phyloP scores from a whole-genome alignment of 2,797 vertebrate genomes.

The Nannoperca obscura region DNA sequence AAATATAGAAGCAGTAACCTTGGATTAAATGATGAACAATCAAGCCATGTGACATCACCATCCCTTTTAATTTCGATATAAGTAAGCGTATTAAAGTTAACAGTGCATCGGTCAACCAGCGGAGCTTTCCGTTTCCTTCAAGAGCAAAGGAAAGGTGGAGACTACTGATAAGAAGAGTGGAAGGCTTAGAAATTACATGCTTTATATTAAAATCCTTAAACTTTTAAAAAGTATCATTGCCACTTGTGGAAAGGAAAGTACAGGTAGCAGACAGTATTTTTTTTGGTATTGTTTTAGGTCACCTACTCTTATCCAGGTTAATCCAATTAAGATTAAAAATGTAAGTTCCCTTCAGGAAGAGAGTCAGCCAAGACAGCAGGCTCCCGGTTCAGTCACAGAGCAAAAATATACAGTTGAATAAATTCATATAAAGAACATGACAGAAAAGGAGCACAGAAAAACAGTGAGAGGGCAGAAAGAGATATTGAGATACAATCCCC shows the following conservation, averaged over 20 bases:
- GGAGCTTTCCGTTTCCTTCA: conserved; percentile 52
- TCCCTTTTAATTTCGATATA: conserved; percentile 46
- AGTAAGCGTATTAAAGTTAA: conserved; percentile 60
- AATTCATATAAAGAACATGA: conserved; percentile 28
- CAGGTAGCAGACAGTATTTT: conserved; percentile 7
- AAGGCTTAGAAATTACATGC: conserved; percentile 70
- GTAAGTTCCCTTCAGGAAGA: conserved; percentile 10
- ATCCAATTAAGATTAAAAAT: conserved; percentile 49
- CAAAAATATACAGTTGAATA: conserved; percentile 39
- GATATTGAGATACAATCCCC: conserved; percentile 1
- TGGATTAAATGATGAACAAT: conserved; percentile 35
- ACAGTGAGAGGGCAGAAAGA: background rate
- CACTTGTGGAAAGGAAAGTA: conserved; percentile 29
- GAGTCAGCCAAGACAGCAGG: background rate
- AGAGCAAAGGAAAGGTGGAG: conserved; percentile 60
- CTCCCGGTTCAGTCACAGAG: conserved; percentile 18
- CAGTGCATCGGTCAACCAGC: conserved; percentile 52
- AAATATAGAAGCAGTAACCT: conserved; percentile 22
- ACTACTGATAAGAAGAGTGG: conserved; percentile 65
- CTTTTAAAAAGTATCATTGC: conserved; percentile 37
- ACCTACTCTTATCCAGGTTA: conserved; percentile 20
- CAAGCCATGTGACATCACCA: conserved; percentile 38
- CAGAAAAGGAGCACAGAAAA: conserved; percentile 14
- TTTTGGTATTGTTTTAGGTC: conserved; percentile 30
- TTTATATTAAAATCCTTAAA: conserved; percentile 61